These are phyloP conservation scores for Grammomys dolichurus DNA, from an alignment of 2,113 vertebrate species.

Conservation along the genomic window DNA sequence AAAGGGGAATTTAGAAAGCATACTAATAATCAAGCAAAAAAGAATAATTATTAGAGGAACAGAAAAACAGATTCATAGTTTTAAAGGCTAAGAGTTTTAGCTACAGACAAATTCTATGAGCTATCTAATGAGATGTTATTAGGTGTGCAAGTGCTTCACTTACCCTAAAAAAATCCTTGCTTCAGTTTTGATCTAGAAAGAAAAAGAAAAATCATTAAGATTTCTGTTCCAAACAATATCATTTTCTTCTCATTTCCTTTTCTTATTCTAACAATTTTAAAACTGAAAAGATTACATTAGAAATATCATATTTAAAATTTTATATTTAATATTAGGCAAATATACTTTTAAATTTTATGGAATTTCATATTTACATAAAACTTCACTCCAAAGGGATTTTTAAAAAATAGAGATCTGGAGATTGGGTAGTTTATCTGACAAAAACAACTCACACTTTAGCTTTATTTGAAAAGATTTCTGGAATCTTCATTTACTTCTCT, in stretches of 20 bases:
- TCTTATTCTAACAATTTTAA: background rate
- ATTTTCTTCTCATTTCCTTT: background rate
- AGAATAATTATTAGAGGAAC: background rate
- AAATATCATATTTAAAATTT: background rate
- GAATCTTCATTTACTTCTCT: background rate
- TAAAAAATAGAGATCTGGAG: background rate
- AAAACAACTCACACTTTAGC: background rate
- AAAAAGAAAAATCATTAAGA: background rate
- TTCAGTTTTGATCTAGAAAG: background rate
- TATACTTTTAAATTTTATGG: background rate
- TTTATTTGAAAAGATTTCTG: background rate
- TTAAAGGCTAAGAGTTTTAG: background rate
- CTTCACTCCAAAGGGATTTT: background rate
- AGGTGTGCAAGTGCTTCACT: background rate
- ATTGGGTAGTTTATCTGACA: background rate
- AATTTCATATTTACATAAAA: conserved; percentile 14
- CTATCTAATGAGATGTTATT: background rate
- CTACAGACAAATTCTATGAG: background rate
- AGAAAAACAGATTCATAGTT: background rate
- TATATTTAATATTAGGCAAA: background rate
- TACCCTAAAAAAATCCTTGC: background rate
- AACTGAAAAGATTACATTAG: background rate
- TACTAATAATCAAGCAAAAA: background rate
- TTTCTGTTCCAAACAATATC: background rate
- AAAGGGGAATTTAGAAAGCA: conserved; percentile 18